Conservation (phyloP, 2,888 invertebrate genomes). For the Tachina fera region DNA sequence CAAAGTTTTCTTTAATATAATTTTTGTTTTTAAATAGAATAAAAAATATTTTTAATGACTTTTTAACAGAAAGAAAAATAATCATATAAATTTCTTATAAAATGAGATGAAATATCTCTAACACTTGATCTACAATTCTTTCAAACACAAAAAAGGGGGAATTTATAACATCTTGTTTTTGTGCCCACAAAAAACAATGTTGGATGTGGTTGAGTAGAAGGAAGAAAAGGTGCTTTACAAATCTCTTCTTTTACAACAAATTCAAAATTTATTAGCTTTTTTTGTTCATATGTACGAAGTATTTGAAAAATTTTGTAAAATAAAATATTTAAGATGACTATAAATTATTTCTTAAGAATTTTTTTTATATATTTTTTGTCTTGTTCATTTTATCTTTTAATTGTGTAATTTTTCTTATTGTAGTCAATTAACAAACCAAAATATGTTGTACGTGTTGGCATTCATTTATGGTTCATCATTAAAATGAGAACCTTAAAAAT, state of each 20-base stretch:
- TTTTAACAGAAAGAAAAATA: conserved; percentile 60
- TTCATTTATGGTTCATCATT: conserved; percentile 63
- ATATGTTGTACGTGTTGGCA: conserved; percentile 72
- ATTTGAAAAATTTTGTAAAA: conserved; percentile 46
- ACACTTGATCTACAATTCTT: conserved; percentile 70
- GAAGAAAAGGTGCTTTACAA: conserved; percentile 67
- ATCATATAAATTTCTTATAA: conserved; percentile 66
- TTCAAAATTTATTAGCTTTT: conserved; percentile 69
- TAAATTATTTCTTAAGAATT: conserved; percentile 68
- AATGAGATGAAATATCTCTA: conserved; percentile 49
- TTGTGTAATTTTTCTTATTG: conserved; percentile 72
- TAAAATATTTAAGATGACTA: conserved; percentile 63
- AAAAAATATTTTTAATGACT: conserved; percentile 66
- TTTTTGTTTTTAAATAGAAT: conserved; percentile 22
- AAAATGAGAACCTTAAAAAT: conserved; percentile 38
- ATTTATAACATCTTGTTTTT: conserved; percentile 49
- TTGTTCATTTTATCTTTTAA: conserved; percentile 70
- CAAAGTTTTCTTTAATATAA: conserved; percentile 15
- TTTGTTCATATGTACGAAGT: conserved; percentile 4
- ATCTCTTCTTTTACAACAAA: conserved; percentile 43
- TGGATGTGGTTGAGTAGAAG: conserved; percentile 2
- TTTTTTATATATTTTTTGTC: conserved; percentile 15
- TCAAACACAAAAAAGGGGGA: conserved; percentile 14
- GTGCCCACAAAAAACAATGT: not conserved
- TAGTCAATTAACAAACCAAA: conserved; percentile 72